These are phyloP conservation scores for Harpagoxenus sublaevis DNA, from an alignment of 2,888 invertebrate species.

Conservation along the genomic window DNA sequence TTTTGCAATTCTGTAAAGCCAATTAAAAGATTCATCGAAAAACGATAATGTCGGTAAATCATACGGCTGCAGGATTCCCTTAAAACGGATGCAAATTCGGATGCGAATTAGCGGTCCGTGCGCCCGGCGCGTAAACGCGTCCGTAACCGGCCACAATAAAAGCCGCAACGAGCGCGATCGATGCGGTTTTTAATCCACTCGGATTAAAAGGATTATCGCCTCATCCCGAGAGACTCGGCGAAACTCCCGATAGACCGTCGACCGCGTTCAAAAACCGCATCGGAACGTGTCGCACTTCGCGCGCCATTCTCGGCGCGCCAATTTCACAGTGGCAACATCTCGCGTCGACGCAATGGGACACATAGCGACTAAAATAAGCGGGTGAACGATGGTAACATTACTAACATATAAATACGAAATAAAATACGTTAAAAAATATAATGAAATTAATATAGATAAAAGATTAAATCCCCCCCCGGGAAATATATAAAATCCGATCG, in stretches of 20 bases:
- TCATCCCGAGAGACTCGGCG: neutral
- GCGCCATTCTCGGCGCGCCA: neutral
- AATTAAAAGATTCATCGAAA: too few relatives aligned
- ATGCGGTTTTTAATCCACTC: constrained; percentile 8
- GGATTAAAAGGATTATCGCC: constrained; percentile 1
- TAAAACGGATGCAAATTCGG: constrained; percentile 14
- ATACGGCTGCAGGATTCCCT: neutral
- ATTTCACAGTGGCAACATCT: neutral
- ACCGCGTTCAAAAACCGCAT: neutral
- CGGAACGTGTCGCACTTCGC: neutral
- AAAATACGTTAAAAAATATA: too few relatives aligned
- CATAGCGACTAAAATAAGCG: too few relatives aligned
- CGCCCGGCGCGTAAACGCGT: neutral
- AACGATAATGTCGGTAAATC: too few relatives aligned
- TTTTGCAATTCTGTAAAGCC: too few relatives aligned
- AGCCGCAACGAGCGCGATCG: constrained; percentile 1
- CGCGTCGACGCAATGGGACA: neutral
- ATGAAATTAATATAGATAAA: too few relatives aligned
- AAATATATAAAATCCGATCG: too few relatives aligned
- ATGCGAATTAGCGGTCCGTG: neutral
- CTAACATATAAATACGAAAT: too few relatives aligned
- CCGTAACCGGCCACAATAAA: constrained; percentile 1
- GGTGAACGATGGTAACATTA: too few relatives aligned
- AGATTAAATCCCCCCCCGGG: too few relatives aligned
- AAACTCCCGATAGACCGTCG: neutral